A percentile compares a stretch with the other conserved stretches of the same genome.
Evolutionary conservation across 2,797 vertebrate species (phyloP).

Genomic region (Melanotaenia pygmaea): DNA sequence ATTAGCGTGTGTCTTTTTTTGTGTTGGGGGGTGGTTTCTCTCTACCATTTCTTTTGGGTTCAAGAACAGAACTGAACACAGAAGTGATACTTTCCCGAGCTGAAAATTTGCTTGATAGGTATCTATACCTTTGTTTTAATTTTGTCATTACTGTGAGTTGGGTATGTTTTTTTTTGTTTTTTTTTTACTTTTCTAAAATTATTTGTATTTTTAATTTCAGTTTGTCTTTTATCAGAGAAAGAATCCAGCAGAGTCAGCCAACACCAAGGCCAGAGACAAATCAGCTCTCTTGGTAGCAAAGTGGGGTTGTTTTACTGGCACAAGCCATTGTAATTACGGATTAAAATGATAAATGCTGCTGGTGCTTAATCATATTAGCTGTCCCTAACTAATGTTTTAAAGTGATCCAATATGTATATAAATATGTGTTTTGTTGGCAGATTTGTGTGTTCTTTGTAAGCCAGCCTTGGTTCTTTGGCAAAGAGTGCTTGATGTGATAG

Average conservation of each 20-base stretch:
- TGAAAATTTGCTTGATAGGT: background rate
- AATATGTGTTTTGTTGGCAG: conserved; percentile 8
- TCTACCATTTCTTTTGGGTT: background rate
- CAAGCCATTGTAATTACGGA: background rate
- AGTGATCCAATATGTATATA: conserved; percentile 5
- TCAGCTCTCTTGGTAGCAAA: conserved; percentile 7
- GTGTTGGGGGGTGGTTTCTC: too few relatives aligned
- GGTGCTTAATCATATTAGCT: background rate
- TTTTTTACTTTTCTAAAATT: too few relatives aligned
- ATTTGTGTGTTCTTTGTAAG: background rate
- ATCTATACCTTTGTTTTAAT: too few relatives aligned
- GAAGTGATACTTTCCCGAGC: background rate
- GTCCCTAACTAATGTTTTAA: background rate
- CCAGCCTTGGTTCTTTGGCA: background rate
- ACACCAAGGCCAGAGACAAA: conserved; percentile 7
- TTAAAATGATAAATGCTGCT: conserved; percentile 11
- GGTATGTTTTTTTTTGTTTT: background rate
- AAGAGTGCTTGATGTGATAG: background rate
- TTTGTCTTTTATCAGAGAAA: background rate
- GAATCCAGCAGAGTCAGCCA: background rate
- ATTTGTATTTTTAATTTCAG: too few relatives aligned
- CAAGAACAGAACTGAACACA: background rate
- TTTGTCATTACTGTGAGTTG: background rate
- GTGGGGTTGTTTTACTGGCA: background rate
- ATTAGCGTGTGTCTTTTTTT: too few relatives aligned